phyloP scores from a whole-genome alignment of 2,113 vertebrate genomes.

The Nyctibius bracteatus region DNA sequence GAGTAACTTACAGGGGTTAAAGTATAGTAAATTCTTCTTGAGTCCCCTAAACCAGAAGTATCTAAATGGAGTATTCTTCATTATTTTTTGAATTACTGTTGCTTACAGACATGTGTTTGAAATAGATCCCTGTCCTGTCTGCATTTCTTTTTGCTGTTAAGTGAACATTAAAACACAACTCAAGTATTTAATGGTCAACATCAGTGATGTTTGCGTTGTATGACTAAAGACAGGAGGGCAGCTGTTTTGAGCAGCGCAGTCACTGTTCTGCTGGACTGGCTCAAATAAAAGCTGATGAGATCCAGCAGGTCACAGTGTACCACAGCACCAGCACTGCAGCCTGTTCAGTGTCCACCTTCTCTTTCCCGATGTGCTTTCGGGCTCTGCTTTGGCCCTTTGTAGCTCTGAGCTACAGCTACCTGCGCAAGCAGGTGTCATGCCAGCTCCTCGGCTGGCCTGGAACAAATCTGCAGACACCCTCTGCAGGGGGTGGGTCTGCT shows the following conservation, averaged over 20 bases:
- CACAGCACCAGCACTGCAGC: rapidly evolving
- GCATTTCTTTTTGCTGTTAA: neutral
- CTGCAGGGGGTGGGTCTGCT: neutral
- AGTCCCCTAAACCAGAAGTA: neutral
- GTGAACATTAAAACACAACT: neutral
- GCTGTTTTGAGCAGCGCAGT: rapidly evolving
- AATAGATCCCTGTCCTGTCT: neutral
- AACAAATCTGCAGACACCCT: neutral
- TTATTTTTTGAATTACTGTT: neutral
- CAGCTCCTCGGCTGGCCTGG: neutral
- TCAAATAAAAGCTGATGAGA: rapidly evolving
- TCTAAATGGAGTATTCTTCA: neutral
- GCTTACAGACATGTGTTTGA: neutral
- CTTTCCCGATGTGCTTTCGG: rapidly evolving
- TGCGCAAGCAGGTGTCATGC: rapidly evolving
- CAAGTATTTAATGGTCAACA: neutral
- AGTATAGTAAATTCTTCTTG: neutral
- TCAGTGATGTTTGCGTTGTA: neutral
- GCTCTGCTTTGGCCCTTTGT: neutral
- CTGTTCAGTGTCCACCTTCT: neutral
- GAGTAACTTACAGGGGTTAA: neutral
- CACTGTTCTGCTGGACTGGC: neutral
- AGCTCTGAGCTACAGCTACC: neutral
- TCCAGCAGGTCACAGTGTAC: rapidly evolving
- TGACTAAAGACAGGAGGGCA: neutral